phyloP scores from a whole-genome alignment of 2,888 invertebrate genomes.

The Alcis repandata region DNA sequence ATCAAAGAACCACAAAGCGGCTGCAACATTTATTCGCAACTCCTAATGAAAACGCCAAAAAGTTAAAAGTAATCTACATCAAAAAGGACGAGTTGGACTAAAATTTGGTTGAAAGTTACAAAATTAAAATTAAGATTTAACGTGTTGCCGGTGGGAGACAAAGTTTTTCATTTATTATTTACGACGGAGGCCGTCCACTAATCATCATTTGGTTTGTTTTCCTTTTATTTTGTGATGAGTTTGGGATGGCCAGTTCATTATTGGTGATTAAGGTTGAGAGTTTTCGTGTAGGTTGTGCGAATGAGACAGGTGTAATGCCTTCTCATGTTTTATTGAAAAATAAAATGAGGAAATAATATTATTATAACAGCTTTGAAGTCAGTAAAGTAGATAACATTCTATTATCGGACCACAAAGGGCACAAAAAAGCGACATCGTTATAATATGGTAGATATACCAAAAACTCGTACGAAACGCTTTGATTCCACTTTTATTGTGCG shows the following conservation, averaged over 20 bases:
- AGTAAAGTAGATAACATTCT: too few relatives aligned
- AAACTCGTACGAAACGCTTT: too few relatives aligned
- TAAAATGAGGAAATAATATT: too few relatives aligned
- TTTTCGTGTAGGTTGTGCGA: too few relatives aligned
- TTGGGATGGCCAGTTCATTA: conserved; percentile 11
- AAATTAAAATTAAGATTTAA: conserved; percentile 79
- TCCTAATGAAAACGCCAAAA: conserved; percentile 72
- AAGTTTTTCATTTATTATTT: conserved; percentile 55
- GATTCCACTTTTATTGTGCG: too few relatives aligned
- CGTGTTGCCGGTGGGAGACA: conserved; percentile 54
- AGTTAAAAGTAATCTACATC: conserved; percentile 72
- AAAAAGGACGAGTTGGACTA: conserved; percentile 62
- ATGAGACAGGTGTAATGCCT: too few relatives aligned
- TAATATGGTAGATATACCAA: too few relatives aligned
- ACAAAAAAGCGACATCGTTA: too few relatives aligned
- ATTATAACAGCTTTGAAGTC: too few relatives aligned
- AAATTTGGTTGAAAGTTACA: conserved; percentile 61
- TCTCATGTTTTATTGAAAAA: too few relatives aligned
- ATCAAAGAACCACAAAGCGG: conserved; percentile 48
- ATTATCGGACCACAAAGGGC: too few relatives aligned
- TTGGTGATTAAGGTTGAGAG: not conserved
- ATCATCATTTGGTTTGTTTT: conserved; percentile 43
- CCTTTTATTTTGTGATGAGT: conserved; percentile 13
- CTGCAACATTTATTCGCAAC: conserved; percentile 65
- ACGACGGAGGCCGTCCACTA: conserved; percentile 25